Conservation (phyloP, 2,113 vertebrate species). For the Sinosuthora webbiana region DNA sequence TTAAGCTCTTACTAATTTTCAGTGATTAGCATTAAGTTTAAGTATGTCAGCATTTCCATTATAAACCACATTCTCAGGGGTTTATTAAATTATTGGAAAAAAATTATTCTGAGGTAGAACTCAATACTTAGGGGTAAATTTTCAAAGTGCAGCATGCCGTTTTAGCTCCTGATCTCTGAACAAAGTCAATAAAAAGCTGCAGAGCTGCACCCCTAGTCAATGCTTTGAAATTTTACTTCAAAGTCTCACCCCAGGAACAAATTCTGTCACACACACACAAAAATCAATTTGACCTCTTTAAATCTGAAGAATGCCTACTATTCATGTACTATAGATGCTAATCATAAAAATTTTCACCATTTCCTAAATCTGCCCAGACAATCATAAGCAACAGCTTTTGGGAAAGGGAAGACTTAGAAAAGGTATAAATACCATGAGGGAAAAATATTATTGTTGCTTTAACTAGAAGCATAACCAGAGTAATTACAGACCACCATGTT, state of each 20-base stretch:
- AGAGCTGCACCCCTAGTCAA: slow-evolving; percentile 57
- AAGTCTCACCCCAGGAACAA: slow-evolving; percentile 64
- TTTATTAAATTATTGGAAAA: slow-evolving; percentile 63
- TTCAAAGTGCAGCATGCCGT: slow-evolving; percentile 52
- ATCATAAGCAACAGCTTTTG: not conserved
- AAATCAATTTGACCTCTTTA: slow-evolving; percentile 66
- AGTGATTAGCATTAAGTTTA: slow-evolving; percentile 61
- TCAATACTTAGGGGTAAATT: slow-evolving; percentile 66
- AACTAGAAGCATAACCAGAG: slow-evolving; percentile 5
- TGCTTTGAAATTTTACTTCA: slow-evolving; percentile 70
- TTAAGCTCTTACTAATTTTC: slow-evolving; percentile 49
- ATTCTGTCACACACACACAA: slow-evolving; percentile 37
- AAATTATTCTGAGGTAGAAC: slow-evolving; percentile 60
- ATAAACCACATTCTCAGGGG: slow-evolving; percentile 43
- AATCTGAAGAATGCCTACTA: slow-evolving; percentile 33
- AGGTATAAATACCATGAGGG: not conserved
- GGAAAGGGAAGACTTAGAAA: not conserved
- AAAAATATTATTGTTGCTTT: not conserved
- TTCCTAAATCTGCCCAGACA: not conserved
- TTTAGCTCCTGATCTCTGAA: slow-evolving; percentile 52
- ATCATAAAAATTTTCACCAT: not conserved
- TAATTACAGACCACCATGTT: slow-evolving; percentile 15
- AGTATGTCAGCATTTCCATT: slow-evolving; percentile 60
- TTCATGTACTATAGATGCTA: not conserved
- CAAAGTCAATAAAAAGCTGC: slow-evolving; percentile 56